These are phyloP conservation scores for Lamellibrachia columna DNA, from an alignment of 2,888 invertebrate species.

Conservation along the genomic window DNA sequence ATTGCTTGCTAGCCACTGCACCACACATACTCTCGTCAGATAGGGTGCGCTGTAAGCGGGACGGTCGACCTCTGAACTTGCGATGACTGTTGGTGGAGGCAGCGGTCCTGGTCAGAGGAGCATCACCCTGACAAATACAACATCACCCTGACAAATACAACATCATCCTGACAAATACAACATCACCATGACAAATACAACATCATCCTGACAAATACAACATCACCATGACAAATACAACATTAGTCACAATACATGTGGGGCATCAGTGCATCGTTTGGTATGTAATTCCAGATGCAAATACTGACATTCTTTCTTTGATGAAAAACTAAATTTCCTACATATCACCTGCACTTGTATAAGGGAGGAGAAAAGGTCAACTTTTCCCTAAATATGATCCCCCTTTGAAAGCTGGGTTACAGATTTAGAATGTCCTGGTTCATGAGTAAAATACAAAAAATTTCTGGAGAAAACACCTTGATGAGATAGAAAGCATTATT, in stretches of 20 bases:
- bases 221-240: background rate
- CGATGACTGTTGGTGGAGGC: background rate
- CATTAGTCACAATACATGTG: background rate
- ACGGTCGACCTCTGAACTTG: background rate
- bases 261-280: background rate
- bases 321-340: no score
- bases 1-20: constrained; percentile 29
- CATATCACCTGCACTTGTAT: no score
- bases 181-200: no score
- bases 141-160: background rate
- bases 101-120: background rate
- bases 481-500: no score
- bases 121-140: background rate
- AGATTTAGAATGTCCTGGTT: no score
- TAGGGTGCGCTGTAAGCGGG: constrained; percentile 52
- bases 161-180: background rate
- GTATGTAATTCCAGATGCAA: background rate
- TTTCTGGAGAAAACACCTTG: no score
- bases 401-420: no score
- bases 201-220: background rate
- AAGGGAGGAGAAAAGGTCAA: no score
- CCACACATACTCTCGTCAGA: constrained; percentile 63
- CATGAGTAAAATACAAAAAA: no score
- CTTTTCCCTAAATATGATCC: no score
- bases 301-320: no score